phyloP scores from a whole-genome alignment of 2,888 invertebrate genomes.

The Harpalus rubripes region DNA sequence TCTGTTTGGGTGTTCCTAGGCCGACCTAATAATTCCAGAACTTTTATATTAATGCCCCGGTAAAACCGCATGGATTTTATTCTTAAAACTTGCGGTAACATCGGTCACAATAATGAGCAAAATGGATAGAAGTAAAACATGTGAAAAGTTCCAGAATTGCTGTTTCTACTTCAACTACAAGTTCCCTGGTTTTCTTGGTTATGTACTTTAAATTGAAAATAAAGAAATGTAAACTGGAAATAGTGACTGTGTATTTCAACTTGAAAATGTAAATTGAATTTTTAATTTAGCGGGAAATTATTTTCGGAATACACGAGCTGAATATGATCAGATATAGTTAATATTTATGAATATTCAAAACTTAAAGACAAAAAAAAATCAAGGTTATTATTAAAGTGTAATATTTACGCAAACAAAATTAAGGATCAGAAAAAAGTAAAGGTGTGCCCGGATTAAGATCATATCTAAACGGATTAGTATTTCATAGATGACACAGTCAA shows the following conservation, averaged over 20 bases:
- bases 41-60: constrained; percentile 30
- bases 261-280: constrained; percentile 33
- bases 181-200: neutral
- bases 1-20: constrained; percentile 37
- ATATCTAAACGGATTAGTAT: neutral
- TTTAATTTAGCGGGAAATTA: neutral
- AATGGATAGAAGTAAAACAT: constrained; percentile 38
- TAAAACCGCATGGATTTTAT: constrained; percentile 33
- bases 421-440: neutral
- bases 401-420: neutral
- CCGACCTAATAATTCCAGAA: constrained; percentile 37
- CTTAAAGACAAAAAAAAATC: neutral
- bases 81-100: neutral
- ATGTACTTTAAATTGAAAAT: constrained; percentile 17
- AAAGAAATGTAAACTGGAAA: constrained; percentile 16
- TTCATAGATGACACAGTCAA: neutral
- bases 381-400: neutral
- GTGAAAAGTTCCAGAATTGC: constrained; percentile 29
- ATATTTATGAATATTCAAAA: neutral
- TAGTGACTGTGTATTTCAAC: constrained; percentile 19
- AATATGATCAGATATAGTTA: neutral
- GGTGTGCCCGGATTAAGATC: neutral
- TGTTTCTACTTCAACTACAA: constrained; percentile 19
- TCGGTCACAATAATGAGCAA: constrained; percentile 15
- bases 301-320: neutral